Evolutionary conservation across 2,113 vertebrate genomes (phyloP).

Genomic region (zebrafish (Danio rerio)): DNA sequence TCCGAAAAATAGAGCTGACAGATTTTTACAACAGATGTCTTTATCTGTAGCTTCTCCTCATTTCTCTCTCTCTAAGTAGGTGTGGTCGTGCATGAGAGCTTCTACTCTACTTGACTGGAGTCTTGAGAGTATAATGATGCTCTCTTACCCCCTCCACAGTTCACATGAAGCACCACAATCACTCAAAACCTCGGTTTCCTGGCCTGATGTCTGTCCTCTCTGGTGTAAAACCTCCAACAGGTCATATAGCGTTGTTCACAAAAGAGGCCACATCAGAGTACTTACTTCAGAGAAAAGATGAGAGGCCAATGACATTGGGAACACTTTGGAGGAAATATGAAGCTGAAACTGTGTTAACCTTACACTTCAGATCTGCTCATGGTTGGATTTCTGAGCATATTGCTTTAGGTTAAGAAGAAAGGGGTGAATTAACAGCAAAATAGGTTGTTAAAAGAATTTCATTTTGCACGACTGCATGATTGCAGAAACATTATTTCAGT

Average conservation of each 20-base stretch:
- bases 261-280: constrained; percentile 6
- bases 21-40: neutral
- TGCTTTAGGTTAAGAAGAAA: neutral
- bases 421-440: no score
- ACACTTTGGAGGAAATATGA: neutral
- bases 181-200: neutral
- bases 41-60: neutral
- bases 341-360: neutral
- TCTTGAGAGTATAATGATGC: constrained; percentile 44
- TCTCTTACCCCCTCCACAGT: constrained; percentile 66
- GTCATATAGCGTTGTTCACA: neutral
- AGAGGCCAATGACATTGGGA: neutral
- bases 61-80: constrained; percentile 13
- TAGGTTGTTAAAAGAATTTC: no score
- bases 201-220: neutral
- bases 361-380: neutral
- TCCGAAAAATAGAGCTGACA: neutral
- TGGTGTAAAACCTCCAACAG: neutral
- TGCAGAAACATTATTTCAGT: no score
- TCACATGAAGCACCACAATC: constrained; percentile 54
- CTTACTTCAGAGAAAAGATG: neutral
- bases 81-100: neutral
- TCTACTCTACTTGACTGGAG: constrained; percentile 22
- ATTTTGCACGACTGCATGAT: no score
- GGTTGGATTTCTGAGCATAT: neutral